phyloP scores from a whole-genome alignment of 2,113 vertebrate genomes.

The Callopanchax toddi region DNA sequence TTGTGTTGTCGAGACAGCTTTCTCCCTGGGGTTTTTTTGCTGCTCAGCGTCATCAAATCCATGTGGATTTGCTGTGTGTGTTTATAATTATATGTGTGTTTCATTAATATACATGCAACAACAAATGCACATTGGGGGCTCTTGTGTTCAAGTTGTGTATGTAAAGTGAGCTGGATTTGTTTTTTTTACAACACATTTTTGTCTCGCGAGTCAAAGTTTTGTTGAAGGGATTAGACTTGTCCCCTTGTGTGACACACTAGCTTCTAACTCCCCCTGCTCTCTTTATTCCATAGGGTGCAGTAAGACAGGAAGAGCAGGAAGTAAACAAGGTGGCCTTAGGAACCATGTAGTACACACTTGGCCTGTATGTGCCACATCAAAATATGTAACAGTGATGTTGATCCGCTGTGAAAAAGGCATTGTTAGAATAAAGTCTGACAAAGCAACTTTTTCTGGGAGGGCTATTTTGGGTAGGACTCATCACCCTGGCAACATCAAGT shows the following conservation, averaged over 20 bases:
- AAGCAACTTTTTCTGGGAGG: background rate
- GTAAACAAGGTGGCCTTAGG: conserved; percentile 48
- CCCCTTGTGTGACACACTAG: conserved; percentile 12
- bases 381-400: background rate
- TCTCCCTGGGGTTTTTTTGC: conserved; percentile 55
- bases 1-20: conserved; percentile 64
- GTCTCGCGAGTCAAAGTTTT: conserved; percentile 46
- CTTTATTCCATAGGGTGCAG: conserved; percentile 20
- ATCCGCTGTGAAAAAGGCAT: too few relatives aligned
- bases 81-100: conserved; percentile 2
- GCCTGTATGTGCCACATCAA: conserved; percentile 3
- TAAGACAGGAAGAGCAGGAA: conserved; percentile 25
- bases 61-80: conserved; percentile 36
- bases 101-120: conserved; percentile 30
- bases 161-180: conserved; percentile 48
- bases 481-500: background rate
- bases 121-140: background rate
- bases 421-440: background rate
- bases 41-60: conserved; percentile 61
- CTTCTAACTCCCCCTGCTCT: background rate
- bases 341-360: conserved; percentile 13
- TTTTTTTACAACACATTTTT: conserved; percentile 28
- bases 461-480: background rate
- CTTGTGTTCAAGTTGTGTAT: conserved; percentile 8
- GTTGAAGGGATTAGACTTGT: conserved; percentile 32